Evolutionary conservation across 2,888 invertebrate genomes (phyloP), one percentile per base, ranked within the genome.

Genomic region (Andrena chrysosceles): DNA sequence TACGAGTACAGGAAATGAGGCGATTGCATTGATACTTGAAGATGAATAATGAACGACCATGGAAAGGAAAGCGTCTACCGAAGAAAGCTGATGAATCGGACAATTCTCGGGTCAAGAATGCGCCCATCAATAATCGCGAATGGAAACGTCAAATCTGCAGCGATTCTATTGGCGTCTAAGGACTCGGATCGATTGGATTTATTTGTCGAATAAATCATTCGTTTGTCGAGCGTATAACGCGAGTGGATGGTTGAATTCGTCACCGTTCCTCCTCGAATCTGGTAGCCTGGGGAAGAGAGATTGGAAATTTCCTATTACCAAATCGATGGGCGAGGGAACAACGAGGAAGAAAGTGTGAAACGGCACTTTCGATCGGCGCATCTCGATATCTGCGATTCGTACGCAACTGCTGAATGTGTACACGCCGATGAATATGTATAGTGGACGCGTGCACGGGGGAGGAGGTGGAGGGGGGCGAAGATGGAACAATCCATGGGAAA

Each of bases 291-390:
- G 54, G 54, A 42, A 23, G 49, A 71, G 67, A 67, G 42, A 66
- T 67, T 56, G 70, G 63, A 59, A 75, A 76, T 63, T 68, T 52
- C 66, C 66, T 54, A 56, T 75, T 71, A 75, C 63, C 42, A 10
- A 81, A 77, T 78, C 20, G 49, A 20, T 23, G 48, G 10, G 8
- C 52, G 26, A 29, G 16, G 20, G 60, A 48, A 48, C 69, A 60
- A 63, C 60, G n/a, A 29, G 35, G 68, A 80, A 60, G 83, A 83
- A 81, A 83, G 83, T 62, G 52, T 26, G 70, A 52, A 74, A 81
- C 79, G 79, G 82, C 79, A 83, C 82, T 77, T 77, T 77, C 70
- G 82, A 74, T 71, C 62, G 81, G 56, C 54, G 76, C 64, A 66
- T 81, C 76, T 48, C 68, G 54, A 59, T 73, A 54, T 48, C 23